Conservation (phyloP, 2,797 vertebrate species). For the Gymnocypris eckloni region DNA sequence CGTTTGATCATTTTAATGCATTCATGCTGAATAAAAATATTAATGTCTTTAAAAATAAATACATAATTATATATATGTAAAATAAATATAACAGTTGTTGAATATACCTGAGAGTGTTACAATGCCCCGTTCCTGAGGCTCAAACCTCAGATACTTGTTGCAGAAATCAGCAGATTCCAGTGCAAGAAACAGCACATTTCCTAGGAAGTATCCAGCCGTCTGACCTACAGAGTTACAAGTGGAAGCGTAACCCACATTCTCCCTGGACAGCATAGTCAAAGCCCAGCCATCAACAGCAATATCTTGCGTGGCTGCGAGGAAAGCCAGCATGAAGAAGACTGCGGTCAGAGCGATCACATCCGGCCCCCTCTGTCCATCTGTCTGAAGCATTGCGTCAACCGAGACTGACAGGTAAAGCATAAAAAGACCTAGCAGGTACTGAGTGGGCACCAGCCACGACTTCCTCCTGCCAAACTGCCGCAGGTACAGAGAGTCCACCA, state of each 20-base stretch:
- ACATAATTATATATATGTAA: background rate
- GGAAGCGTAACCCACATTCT: slow-evolving; percentile 97
- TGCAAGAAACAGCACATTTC: slow-evolving; percentile 95
- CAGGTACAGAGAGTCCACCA: slow-evolving; percentile 93
- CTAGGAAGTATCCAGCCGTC: slow-evolving; percentile 96
- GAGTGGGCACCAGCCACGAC: slow-evolving; percentile 98
- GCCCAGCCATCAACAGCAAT: slow-evolving; percentile 99
- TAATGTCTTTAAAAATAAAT: background rate
- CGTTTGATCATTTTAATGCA: background rate
- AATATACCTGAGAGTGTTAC: slow-evolving; percentile 87
- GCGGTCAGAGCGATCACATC: slow-evolving; percentile 86
- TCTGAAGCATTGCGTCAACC: slow-evolving; percentile 86
- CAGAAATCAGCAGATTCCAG: slow-evolving; percentile 96
- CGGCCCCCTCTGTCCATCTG: slow-evolving; percentile 74
- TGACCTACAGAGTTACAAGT: slow-evolving; percentile 99
- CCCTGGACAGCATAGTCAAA: slow-evolving; percentile 94
- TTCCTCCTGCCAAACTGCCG: slow-evolving; percentile 91
- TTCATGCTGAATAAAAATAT: background rate
- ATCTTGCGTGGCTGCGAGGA: slow-evolving; percentile 97
- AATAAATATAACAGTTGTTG: background rate
- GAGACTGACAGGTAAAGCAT: slow-evolving; percentile 91
- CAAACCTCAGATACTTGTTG: slow-evolving; percentile 92
- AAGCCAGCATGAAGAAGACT: slow-evolving; percentile 95
- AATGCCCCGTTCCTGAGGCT: slow-evolving; percentile 87
- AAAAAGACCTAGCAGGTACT: slow-evolving; percentile 93